Conservation (phyloP, 2,888 invertebrate genomes). For the Amorpha juglandis region DNA sequence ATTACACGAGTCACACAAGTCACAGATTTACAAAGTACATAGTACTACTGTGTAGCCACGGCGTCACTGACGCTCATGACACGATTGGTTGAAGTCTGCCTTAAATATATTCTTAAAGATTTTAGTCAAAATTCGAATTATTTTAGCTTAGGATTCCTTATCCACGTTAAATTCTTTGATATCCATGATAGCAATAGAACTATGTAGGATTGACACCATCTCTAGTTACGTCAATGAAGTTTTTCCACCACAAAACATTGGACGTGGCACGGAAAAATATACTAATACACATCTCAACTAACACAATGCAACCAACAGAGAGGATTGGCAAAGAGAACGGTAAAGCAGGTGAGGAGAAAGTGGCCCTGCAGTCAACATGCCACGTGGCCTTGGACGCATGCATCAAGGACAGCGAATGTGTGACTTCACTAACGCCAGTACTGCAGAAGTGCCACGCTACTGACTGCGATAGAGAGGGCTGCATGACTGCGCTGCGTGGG, state of each 20-base stretch:
- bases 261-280: constrained; percentile 13
- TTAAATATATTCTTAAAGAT: no score
- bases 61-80: no score
- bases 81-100: no score
- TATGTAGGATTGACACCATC: background rate
- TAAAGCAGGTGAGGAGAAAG: constrained; percentile 82
- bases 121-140: no score
- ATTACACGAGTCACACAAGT: no score
- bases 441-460: constrained; percentile 90
- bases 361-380: constrained; percentile 92
- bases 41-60: no score
- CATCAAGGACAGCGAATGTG: constrained; percentile 92
- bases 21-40: no score
- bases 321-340: constrained; percentile 83
- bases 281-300: constrained; percentile 41
- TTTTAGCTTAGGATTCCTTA: no score
- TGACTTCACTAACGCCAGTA: constrained; percentile 91
- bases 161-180: no score
- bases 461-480: constrained; percentile 92
- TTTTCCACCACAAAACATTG: background rate
- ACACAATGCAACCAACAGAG: constrained; percentile 74
- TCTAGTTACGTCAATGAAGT: background rate
- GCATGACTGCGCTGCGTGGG: constrained; percentile 93
- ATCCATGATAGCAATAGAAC: no score
- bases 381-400: constrained; percentile 92